Evolutionary conservation across 2,113 vertebrate species (phyloP).

Genomic region (Leptocoma aspasia): DNA sequence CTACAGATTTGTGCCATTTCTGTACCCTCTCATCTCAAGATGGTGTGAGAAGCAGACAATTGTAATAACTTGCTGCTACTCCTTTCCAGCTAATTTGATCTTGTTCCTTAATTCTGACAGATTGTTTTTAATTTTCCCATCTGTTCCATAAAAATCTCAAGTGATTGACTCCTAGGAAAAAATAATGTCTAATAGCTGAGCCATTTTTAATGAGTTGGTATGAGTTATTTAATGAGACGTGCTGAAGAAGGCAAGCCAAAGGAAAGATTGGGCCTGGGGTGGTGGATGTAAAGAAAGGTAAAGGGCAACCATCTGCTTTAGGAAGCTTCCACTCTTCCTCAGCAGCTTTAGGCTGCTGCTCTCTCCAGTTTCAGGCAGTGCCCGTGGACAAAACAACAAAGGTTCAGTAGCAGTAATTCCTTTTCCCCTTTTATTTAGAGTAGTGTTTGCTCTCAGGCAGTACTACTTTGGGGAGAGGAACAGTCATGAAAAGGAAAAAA

Average conservation of each 20-base stretch:
- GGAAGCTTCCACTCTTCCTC: neutral
- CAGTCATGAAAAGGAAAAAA: neutral
- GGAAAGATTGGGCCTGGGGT: neutral
- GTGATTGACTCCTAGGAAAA: slow-evolving; percentile 56
- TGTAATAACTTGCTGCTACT: slow-evolving; percentile 67
- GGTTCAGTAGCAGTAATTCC: neutral
- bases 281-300: slow-evolving; percentile 15
- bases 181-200: slow-evolving; percentile 63
- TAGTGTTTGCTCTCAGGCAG: neutral
- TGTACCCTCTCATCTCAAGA: slow-evolving; percentile 64
- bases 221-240: slow-evolving; percentile 44
- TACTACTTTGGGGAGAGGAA: neutral
- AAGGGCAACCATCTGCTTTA: neutral
- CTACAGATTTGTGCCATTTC: slow-evolving; percentile 53
- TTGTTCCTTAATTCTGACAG: slow-evolving; percentile 71
- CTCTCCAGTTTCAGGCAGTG: neutral
- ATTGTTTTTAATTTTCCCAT: slow-evolving; percentile 72
- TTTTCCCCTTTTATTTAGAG: neutral
- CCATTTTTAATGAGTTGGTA: slow-evolving; percentile 62
- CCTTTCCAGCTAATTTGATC: slow-evolving; percentile 71
- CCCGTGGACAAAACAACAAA: neutral
- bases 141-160: slow-evolving; percentile 66
- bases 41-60: slow-evolving; percentile 68
- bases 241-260: slow-evolving; percentile 36
- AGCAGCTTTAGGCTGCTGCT: neutral